These are phyloP conservation scores for Stomatorhinus ivindoensis DNA, from an alignment of 2,113 vertebrate genomes.

Conservation along the genomic window DNA sequence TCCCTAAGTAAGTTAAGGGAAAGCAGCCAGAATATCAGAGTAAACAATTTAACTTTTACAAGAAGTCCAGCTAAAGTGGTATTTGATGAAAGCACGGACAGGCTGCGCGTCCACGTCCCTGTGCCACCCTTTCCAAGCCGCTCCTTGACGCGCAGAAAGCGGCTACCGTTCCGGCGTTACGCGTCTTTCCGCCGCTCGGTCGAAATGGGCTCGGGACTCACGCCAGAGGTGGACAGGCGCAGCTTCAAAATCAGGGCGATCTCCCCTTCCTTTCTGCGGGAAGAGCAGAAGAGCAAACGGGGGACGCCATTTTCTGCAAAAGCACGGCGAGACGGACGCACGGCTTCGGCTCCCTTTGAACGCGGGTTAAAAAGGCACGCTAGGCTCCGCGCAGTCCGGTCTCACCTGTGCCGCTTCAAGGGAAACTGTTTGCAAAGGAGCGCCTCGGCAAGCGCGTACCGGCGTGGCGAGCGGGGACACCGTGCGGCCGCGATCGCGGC, in stretches of 20 bases:
- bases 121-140: neutral
- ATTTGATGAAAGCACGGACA: neutral
- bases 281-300: neutral
- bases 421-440: neutral
- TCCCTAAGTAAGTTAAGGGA: neutral
- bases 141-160: neutral
- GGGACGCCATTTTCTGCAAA: slow-evolving; percentile 12
- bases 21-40: neutral
- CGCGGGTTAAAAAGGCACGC: neutral
- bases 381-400: neutral
- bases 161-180: neutral
- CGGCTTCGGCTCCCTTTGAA: too few relatives aligned
- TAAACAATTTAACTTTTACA: neutral
- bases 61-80: neutral
- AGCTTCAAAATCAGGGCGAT: neutral
- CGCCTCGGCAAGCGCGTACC: neutral
- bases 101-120: neutral
- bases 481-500: neutral
- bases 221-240: too few relatives aligned
- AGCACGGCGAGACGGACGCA: slow-evolving; percentile 2
- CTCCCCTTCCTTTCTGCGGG: neutral
- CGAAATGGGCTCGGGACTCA: neutral
- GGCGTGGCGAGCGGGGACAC: neutral
- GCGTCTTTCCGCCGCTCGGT: neutral
- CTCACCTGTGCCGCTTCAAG: neutral